Base-by-base conservation (phyloP, 2,797 vertebrate genomes). In the Peromyscus attwateri region DNA sequence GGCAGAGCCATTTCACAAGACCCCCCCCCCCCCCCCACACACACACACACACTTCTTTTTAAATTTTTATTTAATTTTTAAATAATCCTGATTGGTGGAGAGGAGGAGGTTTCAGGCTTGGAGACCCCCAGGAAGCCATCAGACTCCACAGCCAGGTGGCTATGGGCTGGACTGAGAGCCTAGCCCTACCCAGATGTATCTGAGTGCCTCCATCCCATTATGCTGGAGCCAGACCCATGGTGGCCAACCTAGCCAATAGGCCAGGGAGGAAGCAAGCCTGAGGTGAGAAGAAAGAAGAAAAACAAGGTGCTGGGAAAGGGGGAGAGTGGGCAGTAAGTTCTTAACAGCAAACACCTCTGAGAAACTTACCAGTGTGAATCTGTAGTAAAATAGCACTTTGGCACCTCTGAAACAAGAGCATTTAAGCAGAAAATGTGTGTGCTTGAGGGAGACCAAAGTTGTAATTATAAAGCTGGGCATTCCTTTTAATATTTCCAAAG, bases 381-480 rank as follows among this genome's bases (percentile, higher is more conserved):
- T 75, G 34, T 95, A 55, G 40, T 83, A 76, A 73, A 73, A 3
- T 70, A 88, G 21, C 71, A 73, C 52, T 95, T 90, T 81, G 68
- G 21, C 83, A 89, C 70, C 17, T 52, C 34, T 81, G 68, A 97
- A 90, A 87, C 88, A 84, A 90, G 70, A 70, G 6, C 29, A 89
- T 16, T 60, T 83, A 94, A 70, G 43, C 21, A 89, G 57, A 73
- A 77, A 94, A 92, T 64, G 73, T 92, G 71, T 87, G 90, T 92
- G 49, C n/a, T 31, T 87, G 49, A 75, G 13, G 1, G 27, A 14
- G 43, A 68, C n/a, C 62, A 93, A 87, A 96, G 52, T 64, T 55
- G 79, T 87, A 95, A 91, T 34, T 31, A 34, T 43, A 57, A 94
- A 89, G 12, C 43, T 94, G 12, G 87, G 80, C 62, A 43, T 40